Conservation (phyloP, 1,140 invertebrate genomes). For the Orchestia grillus region DNA sequence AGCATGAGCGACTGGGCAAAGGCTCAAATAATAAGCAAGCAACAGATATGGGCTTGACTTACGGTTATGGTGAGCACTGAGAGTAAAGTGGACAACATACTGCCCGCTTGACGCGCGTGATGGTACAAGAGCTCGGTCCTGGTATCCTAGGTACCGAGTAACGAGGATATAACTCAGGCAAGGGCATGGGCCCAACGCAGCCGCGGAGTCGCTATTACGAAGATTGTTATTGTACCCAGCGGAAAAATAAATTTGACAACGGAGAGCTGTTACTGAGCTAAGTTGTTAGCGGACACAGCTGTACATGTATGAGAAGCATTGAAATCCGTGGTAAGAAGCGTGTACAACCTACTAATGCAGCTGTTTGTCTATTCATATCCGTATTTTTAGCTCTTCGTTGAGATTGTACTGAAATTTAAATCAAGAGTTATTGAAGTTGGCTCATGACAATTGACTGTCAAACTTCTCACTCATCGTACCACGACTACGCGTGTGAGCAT, state of each 20-base stretch:
- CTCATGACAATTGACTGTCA: not conserved
- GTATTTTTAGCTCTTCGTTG: not conserved
- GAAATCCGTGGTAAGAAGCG: not conserved
- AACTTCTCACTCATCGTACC: not conserved
- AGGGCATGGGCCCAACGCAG: not conserved
- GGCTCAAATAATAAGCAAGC: slow-evolving; percentile 49
- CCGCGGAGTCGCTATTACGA: not conserved
- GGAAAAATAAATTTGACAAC: not conserved
- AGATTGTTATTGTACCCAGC: not conserved
- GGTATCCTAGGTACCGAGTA: slow-evolving; percentile 6
- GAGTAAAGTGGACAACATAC: slow-evolving; percentile 47
- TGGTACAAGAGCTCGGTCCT: slow-evolving; percentile 12
- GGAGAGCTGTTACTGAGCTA: not conserved
- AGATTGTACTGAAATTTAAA: not conserved
- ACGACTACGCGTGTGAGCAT: not conserved
- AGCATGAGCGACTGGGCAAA: slow-evolving; percentile 25
- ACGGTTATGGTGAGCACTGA: slow-evolving; percentile 29
- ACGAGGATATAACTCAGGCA: not conserved
- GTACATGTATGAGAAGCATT: not conserved
- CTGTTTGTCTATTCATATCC: not conserved
- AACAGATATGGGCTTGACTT: slow-evolving; percentile 44
- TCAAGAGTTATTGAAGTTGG: not conserved
- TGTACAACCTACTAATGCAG: not conserved
- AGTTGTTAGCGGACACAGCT: not conserved
- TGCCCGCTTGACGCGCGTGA: not conserved